These are phyloP conservation scores for Dicroscelio sp. DNA, from an alignment of 2,888 invertebrate genomes.

Conservation along the genomic window DNA sequence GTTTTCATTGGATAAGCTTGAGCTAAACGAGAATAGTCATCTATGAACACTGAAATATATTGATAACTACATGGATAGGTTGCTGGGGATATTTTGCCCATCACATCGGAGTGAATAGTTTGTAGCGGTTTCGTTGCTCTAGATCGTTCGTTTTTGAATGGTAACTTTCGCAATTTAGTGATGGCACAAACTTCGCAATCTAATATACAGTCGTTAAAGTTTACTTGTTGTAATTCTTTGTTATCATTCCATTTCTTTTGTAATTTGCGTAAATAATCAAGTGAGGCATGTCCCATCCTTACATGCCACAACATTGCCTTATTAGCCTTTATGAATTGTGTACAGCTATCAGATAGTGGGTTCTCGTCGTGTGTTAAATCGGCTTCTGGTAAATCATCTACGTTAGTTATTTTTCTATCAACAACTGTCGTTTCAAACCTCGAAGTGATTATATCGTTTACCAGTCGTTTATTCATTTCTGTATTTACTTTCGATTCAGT, in stretches of 20 bases:
- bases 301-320: conserved; percentile 32
- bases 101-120: background rate
- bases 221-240: conserved; percentile 58
- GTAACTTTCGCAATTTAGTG: conserved; percentile 76
- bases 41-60: conserved; percentile 6
- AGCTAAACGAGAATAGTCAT: conserved; percentile 72
- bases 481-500: background rate
- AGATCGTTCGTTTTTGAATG: conserved; percentile 64
- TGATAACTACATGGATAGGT: background rate
- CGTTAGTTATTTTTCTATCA: conserved; percentile 21
- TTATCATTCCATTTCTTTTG: conserved; percentile 51
- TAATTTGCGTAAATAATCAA: conserved; percentile 12
- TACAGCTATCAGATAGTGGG: conserved; percentile 1
- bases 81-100: conserved; percentile 5
- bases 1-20: conserved; percentile 78
- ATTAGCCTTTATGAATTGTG: conserved; percentile 27
- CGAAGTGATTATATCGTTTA: background rate
- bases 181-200: conserved; percentile 78
- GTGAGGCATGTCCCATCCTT: conserved; percentile 40
- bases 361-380: conserved; percentile 27
- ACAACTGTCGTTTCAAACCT: conserved; percentile 37
- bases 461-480: background rate
- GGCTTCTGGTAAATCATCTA: conserved; percentile 52
- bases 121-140: conserved; percentile 68
- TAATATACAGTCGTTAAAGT: conserved; percentile 25